Evolutionary conservation across 2,113 vertebrate genomes (phyloP), one percentile per base, ranked within the genome.

Genomic region (Hiodon tergisus): DNA sequence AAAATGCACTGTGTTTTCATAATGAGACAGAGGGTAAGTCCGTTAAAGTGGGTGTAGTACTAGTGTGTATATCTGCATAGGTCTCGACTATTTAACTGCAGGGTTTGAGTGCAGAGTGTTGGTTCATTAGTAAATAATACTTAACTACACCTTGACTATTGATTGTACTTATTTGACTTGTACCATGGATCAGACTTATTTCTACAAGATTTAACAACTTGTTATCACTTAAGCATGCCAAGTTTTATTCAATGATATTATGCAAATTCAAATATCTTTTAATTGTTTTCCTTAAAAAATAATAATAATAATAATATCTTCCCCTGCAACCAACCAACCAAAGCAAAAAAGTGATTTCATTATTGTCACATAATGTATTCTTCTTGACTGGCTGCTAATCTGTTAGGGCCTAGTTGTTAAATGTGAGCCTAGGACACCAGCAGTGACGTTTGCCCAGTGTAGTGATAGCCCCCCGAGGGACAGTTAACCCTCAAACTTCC

Each of bases 401-500:
- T 86, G 85, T 87, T 86, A 80, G 78, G 85, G 81, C 73, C 85
- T 82, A 83, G 83, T 83, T 87, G 84, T 88, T 85, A 88, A 78
- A 80, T 76, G 71, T 77, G 79, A 83, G 82, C 80, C 79, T 59
- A 82, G 76, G 84, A 83, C 85, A 86, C 86, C 86, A 86, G 86
- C 85, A 85, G 82, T 69, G 84, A 88, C 55, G 83, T 85, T 85
- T 85, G 78, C 83, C 87, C 86, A 69, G 83, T 74, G 75, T 81
- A 81, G 66, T 85, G 89, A 89, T 87, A 86, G 83, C 83, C 87
- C 87, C 87, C 88, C 80, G 78, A 88, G 88, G 88, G 86, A 88
- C 83, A 86, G 87, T 89, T 90, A 90, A 89, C 87, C 89, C 87
- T 87, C 79, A 71, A 76, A 84, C 81, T 82, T 77, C 79, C 82